A percentile compares a stretch with the other conserved stretches of the same genome.
Conservation (phyloP, 2,113 vertebrate species). For the Xenopus laevis region DNA sequence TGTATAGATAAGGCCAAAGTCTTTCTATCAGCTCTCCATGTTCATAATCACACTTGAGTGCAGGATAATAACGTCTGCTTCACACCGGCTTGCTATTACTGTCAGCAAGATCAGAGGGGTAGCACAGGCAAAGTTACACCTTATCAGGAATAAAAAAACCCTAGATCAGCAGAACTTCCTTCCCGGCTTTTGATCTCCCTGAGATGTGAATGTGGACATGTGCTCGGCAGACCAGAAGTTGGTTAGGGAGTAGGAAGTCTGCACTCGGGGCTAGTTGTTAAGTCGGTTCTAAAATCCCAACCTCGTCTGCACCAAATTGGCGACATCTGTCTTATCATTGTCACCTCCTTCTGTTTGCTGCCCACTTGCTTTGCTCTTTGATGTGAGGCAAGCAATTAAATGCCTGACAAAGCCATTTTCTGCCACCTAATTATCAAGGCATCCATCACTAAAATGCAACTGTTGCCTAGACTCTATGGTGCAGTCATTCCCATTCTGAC, state of each 20-base stretch:
- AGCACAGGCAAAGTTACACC: background rate
- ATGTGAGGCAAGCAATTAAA: constrained; percentile 8
- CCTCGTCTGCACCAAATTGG: constrained; percentile 35
- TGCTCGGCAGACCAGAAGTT: constrained; percentile 1
- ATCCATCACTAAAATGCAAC: too few relatives aligned
- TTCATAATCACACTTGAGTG: constrained; percentile 33
- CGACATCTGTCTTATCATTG: constrained; percentile 29
- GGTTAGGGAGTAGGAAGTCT: background rate
- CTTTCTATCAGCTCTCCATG: constrained; percentile 42
- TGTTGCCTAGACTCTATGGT: too few relatives aligned
- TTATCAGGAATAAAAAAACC: constrained; percentile 46
- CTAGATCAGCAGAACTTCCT: constrained; percentile 54
- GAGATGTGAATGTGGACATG: constrained; percentile 44
- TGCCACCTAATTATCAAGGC: constrained; percentile 1
- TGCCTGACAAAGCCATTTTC: background rate
- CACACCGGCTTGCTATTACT: constrained; percentile 44
- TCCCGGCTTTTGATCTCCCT: constrained; percentile 49
- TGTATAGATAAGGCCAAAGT: constrained; percentile 27
- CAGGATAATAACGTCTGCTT: constrained; percentile 51
- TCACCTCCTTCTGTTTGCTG: constrained; percentile 1
- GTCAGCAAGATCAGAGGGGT: constrained; percentile 43
- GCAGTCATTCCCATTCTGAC: too few relatives aligned
- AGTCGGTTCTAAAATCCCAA: constrained; percentile 10
- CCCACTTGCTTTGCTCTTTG: constrained; percentile 9
- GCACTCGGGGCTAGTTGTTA: constrained; percentile 23